These are phyloP conservation scores for Parauchenoglanis punctatus DNA, from an alignment of 2,797 vertebrate species.

Conservation along the genomic window DNA sequence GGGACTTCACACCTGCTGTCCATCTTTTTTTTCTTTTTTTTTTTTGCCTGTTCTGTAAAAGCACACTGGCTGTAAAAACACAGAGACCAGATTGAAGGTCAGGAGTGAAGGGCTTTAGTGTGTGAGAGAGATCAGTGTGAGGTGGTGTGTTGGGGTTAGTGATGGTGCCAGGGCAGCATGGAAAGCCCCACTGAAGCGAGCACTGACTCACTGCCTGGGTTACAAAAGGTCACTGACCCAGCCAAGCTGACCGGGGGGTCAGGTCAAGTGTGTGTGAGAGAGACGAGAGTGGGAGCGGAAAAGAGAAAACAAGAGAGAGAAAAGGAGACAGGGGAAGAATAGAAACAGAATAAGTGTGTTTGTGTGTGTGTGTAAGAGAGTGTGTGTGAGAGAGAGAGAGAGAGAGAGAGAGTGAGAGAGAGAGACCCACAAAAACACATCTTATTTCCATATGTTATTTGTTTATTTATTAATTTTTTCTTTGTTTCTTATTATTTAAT, in stretches of 20 bases:
- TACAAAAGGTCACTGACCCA: conserved; percentile 51
- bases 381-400: not conserved
- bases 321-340: not conserved
- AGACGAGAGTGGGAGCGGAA: not conserved
- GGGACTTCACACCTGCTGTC: not conserved
- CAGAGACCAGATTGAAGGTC: conserved; percentile 21
- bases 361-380: not conserved
- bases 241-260: conserved; percentile 23
- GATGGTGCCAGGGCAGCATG: conserved; percentile 41
- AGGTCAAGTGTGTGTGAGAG: conserved; percentile 45
- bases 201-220: conserved; percentile 46
- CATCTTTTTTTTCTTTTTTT: not conserved
- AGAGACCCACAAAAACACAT: not conserved
- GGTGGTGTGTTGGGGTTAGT: conserved; percentile 19
- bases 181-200: conserved; percentile 36
- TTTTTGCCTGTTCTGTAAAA: too few relatives aligned
- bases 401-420: not conserved
- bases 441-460: not conserved
- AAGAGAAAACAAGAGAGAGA: not conserved
- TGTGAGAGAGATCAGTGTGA: conserved; percentile 34
- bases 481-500: not conserved
- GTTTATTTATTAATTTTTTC: not conserved
- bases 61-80: not conserved
- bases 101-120: conserved; percentile 22
- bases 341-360: not conserved